Percentiles rank a stretch among this genome's conserved stretches.
Evolutionary conservation across 1,140 invertebrate genomes (phyloP).

Genomic region (Aphelenchoides besseyi): DNA sequence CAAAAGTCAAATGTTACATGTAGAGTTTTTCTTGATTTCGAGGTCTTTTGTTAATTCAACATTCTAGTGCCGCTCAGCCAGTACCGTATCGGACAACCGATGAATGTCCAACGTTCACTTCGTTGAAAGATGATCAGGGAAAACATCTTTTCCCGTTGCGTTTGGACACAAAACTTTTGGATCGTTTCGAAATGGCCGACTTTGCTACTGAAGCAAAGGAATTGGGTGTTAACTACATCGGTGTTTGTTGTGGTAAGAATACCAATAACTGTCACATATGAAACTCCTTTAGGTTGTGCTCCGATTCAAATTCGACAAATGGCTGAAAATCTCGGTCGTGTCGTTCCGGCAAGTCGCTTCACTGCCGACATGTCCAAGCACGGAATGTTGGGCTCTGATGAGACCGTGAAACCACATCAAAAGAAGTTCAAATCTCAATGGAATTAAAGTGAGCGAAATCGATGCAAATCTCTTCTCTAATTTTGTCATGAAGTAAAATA

Average conservation of each 20-base stretch:
- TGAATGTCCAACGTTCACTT: conserved; percentile 24
- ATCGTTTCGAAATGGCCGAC: conserved; percentile 45
- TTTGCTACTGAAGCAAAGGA: conserved; percentile 55
- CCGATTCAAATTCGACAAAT: conserved; percentile 51
- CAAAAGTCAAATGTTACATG: conserved; percentile 12
- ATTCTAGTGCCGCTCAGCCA: neutral
- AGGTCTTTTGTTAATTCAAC: neutral
- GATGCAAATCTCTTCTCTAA: too few species aligned
- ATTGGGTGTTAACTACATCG: conserved; percentile 60
- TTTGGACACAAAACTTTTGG: conserved; percentile 36
- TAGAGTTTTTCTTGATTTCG: neutral
- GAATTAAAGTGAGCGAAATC: too few species aligned
- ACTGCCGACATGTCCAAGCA: neutral
- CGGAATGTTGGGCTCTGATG: neutral
- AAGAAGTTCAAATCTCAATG: conserved; percentile 16
- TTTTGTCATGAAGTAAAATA: too few species aligned
- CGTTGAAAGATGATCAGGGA: conserved; percentile 35
- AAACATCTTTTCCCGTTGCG: conserved; percentile 42
- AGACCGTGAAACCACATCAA: conserved; percentile 4
- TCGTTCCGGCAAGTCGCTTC: conserved; percentile 34
- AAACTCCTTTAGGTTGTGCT: too few species aligned
- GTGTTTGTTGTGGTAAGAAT: conserved; percentile 63
- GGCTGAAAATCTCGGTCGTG: conserved; percentile 51
- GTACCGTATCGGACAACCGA: conserved; percentile 19
- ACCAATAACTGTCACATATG: too few species aligned